phyloP scores from a whole-genome alignment of 2,113 vertebrate species.

The Pungitius pungitius region DNA sequence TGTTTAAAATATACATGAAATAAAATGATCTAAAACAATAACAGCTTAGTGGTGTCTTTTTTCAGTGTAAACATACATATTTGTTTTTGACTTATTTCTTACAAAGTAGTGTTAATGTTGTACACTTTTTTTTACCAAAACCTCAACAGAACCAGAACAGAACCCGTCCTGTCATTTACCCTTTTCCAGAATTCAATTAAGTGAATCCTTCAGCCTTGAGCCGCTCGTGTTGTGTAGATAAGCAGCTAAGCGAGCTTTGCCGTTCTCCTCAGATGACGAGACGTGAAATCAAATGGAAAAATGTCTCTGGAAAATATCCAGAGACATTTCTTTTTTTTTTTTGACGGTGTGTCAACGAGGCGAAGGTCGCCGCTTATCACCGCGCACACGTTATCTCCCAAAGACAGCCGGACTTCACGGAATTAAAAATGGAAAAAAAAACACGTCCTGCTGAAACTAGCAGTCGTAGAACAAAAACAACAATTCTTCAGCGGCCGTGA shows the following conservation, averaged over 20 bases:
- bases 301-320: background rate
- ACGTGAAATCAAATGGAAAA: background rate
- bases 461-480: background rate
- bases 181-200: background rate
- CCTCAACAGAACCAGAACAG: background rate
- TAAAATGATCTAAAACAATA: background rate
- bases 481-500: background rate
- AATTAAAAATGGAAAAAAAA: background rate
- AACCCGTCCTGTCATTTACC: background rate
- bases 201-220: background rate
- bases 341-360: background rate
- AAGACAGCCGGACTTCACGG: conserved; percentile 3
- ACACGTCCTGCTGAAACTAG: background rate
- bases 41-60: background rate
- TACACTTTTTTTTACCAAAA: background rate
- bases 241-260: background rate
- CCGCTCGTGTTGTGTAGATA: too few relatives aligned
- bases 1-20: background rate
- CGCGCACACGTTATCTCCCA: conserved; percentile 22
- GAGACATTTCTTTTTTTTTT: conserved; percentile 25
- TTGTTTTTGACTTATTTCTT: background rate
- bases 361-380: conserved; percentile 30
- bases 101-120: conserved; percentile 3
- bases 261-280: background rate
- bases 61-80: background rate